Evolutionary conservation across 2,113 vertebrate genomes (phyloP).

Genomic region (Apistogramma diplotaenia): DNA sequence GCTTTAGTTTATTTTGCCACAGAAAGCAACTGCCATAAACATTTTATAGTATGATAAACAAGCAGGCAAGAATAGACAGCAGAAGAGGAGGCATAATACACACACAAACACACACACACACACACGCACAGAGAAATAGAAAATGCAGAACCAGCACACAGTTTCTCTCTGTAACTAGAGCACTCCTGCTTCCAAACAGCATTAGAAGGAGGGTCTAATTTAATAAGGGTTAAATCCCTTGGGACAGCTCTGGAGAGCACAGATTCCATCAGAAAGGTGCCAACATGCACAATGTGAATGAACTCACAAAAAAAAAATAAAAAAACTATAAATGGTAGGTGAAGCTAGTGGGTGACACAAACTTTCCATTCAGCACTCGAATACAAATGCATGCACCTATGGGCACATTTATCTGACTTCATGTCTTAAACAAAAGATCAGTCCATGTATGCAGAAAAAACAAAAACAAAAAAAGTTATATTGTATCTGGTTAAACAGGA

Average conservation of each 20-base stretch:
- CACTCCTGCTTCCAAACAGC: conserved; percentile 43
- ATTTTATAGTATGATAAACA: conserved; percentile 59
- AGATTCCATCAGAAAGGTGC: conserved; percentile 18
- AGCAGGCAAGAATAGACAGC: conserved; percentile 1
- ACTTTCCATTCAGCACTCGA: not conserved
- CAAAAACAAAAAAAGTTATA: not conserved
- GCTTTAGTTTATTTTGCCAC: conserved; percentile 57
- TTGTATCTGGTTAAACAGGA: not conserved
- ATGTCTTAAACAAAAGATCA: not conserved
- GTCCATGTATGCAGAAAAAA: not conserved
- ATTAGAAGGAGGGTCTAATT: conserved; percentile 46
- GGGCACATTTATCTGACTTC: not conserved
- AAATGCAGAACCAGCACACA: not conserved
- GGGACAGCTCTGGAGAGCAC: conserved; percentile 7
- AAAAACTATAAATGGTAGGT: not conserved
- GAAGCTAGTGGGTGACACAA: not conserved
- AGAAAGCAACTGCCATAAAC: conserved; percentile 61
- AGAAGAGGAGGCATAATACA: not conserved
- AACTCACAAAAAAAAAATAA: not conserved
- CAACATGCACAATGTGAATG: not conserved
- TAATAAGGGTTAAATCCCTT: conserved; percentile 33
- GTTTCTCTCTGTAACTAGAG: conserved; percentile 45
- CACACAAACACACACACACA: not conserved
- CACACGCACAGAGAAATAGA: fast-evolving
- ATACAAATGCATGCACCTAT: not conserved